Evolutionary conservation across 1,140 invertebrate species (phyloP).

Genomic region (Cecropterus lyciades): DNA sequence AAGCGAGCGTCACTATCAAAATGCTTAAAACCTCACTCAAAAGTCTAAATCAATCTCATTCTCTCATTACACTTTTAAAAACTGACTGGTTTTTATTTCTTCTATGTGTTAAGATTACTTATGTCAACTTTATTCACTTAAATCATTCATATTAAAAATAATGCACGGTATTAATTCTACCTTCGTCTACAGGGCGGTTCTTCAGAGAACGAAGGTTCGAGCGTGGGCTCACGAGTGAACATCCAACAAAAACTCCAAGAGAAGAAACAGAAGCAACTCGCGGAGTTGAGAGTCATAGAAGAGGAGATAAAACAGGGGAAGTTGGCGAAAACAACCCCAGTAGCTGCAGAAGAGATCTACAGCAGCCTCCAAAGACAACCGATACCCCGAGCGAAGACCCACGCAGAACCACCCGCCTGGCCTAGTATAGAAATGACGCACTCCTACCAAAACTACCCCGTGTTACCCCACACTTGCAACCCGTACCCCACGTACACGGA

Average conservation of each 20-base stretch:
- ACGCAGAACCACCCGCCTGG: constrained; percentile 80
- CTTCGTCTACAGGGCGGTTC: constrained; percentile 82
- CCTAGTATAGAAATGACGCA: constrained; percentile 67
- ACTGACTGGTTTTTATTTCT: too few species aligned
- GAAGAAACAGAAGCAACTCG: constrained; percentile 94
- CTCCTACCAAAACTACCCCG: constrained; percentile 75
- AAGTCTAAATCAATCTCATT: neutral
- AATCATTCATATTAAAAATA: too few species aligned
- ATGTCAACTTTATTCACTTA: too few species aligned
- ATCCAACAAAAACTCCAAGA: constrained; percentile 95
- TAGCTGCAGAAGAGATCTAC: constrained; percentile 82
- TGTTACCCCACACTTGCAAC: constrained; percentile 70
- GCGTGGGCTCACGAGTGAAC: constrained; percentile 90
- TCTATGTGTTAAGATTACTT: too few species aligned
- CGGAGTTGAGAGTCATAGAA: constrained; percentile 92
- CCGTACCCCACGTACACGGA: constrained; percentile 73
- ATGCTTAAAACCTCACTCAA: too few species aligned
- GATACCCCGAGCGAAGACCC: constrained; percentile 85
- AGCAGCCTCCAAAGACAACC: constrained; percentile 85
- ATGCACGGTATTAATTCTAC: too few species aligned
- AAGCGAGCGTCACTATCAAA: too few species aligned
- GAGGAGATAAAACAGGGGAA: constrained; percentile 95
- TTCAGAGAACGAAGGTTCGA: constrained; percentile 89
- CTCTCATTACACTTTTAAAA: too few species aligned
- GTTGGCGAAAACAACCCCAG: constrained; percentile 84